These are phyloP conservation scores for Theristicus caerulescens DNA, from an alignment of 2,113 vertebrate species.

Conservation along the genomic window DNA sequence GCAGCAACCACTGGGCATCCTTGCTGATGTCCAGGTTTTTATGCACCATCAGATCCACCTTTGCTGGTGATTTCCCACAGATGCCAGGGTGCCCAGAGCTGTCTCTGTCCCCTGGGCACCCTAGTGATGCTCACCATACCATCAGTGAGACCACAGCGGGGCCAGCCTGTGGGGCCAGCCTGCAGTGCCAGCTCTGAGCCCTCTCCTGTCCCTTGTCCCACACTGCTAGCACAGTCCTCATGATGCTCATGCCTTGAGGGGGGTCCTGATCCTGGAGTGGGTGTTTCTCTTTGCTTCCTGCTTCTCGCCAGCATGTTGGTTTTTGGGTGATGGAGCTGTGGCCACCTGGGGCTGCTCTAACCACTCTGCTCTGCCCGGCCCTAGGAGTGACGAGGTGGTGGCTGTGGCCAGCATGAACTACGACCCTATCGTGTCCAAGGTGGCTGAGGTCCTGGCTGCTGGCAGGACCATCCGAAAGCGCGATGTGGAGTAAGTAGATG, in stretches of 20 bases:
- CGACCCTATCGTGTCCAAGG: conserved; percentile 94
- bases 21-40: neutral
- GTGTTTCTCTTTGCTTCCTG: neutral
- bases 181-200: neutral
- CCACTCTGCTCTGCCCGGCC: neutral
- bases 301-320: neutral
- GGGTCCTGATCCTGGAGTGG: neutral
- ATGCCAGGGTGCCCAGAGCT: neutral
- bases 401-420: conserved; percentile 99
- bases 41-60: neutral
- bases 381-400: conserved; percentile 93
- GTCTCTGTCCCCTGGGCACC: neutral
- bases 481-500: conserved; percentile 93
- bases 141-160: rapidly evolving
- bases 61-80: neutral
- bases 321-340: neutral
- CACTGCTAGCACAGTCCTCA: neutral
- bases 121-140: neutral
- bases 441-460: conserved; percentile 91
- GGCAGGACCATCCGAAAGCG: conserved; percentile 93
- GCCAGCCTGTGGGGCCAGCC: neutral
- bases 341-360: neutral
- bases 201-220: neutral
- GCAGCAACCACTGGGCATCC: neutral
- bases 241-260: neutral